Base-by-base conservation (phyloP, 2,113 vertebrate genomes). In the Hemibagrus wyckioides region DNA sequence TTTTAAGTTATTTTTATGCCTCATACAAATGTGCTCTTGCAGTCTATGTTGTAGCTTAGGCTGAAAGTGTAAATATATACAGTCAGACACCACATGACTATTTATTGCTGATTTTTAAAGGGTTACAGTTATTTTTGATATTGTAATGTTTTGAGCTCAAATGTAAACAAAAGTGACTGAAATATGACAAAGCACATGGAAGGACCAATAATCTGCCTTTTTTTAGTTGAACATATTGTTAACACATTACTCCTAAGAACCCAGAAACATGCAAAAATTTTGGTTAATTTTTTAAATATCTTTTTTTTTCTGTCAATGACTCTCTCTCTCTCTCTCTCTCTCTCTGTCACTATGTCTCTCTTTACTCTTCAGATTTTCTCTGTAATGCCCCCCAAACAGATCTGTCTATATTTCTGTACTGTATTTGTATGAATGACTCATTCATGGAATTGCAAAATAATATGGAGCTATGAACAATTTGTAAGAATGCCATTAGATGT, bases 41-140 rank as follows among this genome's bases (percentile, higher is more conserved):
- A 91, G 93, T 88, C 84, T 90, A 91, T 89, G 89, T 91, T 88
- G 87, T 90, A 90, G 84, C 63, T 88, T 90, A 92, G 92, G 92
- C 93, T 93, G 91, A 85, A 87, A 92, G 91, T 93, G 91, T 95
- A 95, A 93, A 94, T 94, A 94, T 94, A 94, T 93, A 94, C 93
- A 93, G 92, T 84, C 93, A 91, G 90, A 94, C 93, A 93, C 91
- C 94, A 94, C 91, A 92, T 94, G 91, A 93, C 91, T 94, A 95
- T 95, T 96, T 95, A 95, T 95, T 95, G 92, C 92, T 94, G 92
- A 90, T 95, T 95, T 90, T 95, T 93, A 94, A 95, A 94, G 92
- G 94, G 93, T 94, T 94, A 93, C 93, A 94, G 94, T 95, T 95
- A 95, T 95, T 95, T 95, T 95, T 95, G 91, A 95, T 94, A 95